phyloP scores from a whole-genome alignment of 2,797 vertebrate genomes.

The Triplophysa bombifrons region DNA sequence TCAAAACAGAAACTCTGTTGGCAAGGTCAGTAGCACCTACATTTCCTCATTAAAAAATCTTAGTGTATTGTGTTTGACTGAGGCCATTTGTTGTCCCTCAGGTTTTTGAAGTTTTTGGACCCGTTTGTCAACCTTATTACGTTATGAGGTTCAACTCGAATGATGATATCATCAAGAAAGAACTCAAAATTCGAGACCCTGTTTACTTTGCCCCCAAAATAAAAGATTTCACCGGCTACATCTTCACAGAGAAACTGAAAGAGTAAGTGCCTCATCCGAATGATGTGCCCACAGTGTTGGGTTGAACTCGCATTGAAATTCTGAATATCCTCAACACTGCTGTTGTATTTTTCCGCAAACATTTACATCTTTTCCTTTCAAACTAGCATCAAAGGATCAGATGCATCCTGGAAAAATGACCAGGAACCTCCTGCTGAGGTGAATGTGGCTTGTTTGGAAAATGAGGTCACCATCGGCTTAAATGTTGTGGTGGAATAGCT shows the following conservation, averaged over 20 bases:
- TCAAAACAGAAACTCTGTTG: conserved; percentile 79
- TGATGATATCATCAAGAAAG: conserved; percentile 80
- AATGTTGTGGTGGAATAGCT: not conserved
- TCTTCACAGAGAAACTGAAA: conserved; percentile 85
- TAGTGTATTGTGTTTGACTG: not conserved
- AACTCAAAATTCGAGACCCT: conserved; percentile 77
- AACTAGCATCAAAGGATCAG: conserved; percentile 86
- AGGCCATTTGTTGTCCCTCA: not conserved
- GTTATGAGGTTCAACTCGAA: conserved; percentile 85
- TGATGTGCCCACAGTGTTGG: not conserved
- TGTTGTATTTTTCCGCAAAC: not conserved
- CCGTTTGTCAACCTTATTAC: conserved; percentile 89
- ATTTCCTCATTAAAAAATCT: not conserved
- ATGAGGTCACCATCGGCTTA: conserved; percentile 12
- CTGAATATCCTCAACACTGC: not conserved
- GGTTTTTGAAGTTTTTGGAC: conserved; percentile 69
- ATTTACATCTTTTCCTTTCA: not conserved
- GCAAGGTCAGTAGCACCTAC: conserved; percentile 79
- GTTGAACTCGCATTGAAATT: not conserved
- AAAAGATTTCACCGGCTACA: conserved; percentile 88
- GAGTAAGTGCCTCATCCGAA: conserved; percentile 75
- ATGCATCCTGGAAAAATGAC: conserved; percentile 96
- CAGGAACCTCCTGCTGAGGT: conserved; percentile 91
- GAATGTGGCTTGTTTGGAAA: conserved; percentile 50
- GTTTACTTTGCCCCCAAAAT: conserved; percentile 87